Evolutionary conservation across 1,140 invertebrate species (phyloP).

Genomic region (Drosophila gunungcola): DNA sequence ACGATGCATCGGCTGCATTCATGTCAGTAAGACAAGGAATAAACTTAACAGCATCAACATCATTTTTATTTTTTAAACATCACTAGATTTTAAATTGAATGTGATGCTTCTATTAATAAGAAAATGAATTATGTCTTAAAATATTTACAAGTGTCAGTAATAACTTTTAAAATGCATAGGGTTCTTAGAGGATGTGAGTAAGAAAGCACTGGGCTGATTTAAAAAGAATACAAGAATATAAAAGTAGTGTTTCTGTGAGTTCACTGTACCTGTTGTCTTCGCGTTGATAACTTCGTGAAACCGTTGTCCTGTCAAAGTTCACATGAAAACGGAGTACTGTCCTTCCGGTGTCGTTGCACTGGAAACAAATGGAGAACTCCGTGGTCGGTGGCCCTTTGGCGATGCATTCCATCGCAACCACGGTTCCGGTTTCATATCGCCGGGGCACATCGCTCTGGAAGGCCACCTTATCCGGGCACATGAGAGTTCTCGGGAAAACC

Average conservation of each 20-base stretch:
- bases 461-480: slow-evolving; percentile 73
- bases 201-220: too few relatives aligned
- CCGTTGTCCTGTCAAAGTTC: slow-evolving; percentile 77
- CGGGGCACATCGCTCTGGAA: slow-evolving; percentile 82
- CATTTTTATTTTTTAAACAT: too few relatives aligned
- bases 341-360: slow-evolving; percentile 79
- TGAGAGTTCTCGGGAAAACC: slow-evolving; percentile 73
- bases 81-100: too few relatives aligned
- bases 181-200: too few relatives aligned
- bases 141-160: too few relatives aligned
- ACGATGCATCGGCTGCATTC: too few relatives aligned
- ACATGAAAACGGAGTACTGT: slow-evolving; percentile 77
- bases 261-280: slow-evolving; percentile 69
- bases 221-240: too few relatives aligned
- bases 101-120: too few relatives aligned
- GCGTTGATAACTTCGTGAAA: slow-evolving; percentile 72
- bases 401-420: slow-evolving; percentile 83
- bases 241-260: too few relatives aligned
- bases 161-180: too few relatives aligned
- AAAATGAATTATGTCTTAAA: not conserved
- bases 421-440: slow-evolving; percentile 77
- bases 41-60: too few relatives aligned
- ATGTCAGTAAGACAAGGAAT: too few relatives aligned
- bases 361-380: slow-evolving; percentile 83
- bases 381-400: slow-evolving; percentile 77